Conservation (phyloP, 1,140 invertebrate genomes). For the Sinonovacula constricta region DNA sequence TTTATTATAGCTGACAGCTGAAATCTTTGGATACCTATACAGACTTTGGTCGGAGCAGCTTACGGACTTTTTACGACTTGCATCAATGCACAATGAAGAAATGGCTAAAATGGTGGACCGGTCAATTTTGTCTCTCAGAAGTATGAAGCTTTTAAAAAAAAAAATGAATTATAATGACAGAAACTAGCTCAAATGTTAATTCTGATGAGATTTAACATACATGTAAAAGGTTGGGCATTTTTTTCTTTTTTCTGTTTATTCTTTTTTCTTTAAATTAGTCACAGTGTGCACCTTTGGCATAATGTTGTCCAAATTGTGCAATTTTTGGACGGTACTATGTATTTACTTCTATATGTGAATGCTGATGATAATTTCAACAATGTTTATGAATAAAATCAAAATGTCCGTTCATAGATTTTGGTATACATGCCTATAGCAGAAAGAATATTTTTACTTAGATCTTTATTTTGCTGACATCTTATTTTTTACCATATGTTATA, state of each 20-base stretch:
- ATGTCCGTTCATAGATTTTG: too few species aligned
- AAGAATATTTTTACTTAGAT: background rate
- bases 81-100: conserved; percentile 62
- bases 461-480: background rate
- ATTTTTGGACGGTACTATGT: too few species aligned
- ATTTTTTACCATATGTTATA: background rate
- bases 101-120: conserved; percentile 83
- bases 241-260: too few species aligned
- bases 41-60: conserved; percentile 75
- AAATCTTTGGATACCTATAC: conserved; percentile 75
- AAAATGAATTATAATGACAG: conserved; percentile 3
- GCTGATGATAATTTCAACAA: too few species aligned
- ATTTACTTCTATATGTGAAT: too few species aligned
- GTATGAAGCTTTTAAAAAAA: conserved; percentile 47
- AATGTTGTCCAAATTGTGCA: too few species aligned
- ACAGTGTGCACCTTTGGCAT: too few species aligned
- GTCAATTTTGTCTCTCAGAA: conserved; percentile 86
- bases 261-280: too few species aligned
- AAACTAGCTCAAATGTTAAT: too few species aligned
- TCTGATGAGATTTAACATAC: too few species aligned
- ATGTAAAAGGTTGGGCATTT: too few species aligned
- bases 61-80: conserved; percentile 68
- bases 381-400: too few species aligned
- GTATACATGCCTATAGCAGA: background rate
- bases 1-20: conserved; percentile 75